These are phyloP conservation scores for Arrhopalites spinosus DNA, from an alignment of 2,888 invertebrate genomes.

Conservation along the genomic window DNA sequence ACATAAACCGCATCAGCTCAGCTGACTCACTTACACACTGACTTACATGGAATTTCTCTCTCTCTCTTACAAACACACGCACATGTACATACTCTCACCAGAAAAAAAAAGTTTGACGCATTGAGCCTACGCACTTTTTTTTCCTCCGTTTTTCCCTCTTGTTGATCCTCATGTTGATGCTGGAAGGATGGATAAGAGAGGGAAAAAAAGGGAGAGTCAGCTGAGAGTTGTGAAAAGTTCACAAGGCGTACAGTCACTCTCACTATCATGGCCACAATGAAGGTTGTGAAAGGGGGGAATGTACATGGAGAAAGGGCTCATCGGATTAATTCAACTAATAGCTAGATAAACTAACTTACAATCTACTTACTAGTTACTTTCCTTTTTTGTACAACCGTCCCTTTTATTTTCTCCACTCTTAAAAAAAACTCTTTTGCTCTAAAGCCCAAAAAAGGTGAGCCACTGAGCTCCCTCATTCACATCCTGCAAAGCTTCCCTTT, in stretches of 20 bases:
- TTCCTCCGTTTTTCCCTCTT: too few relatives aligned
- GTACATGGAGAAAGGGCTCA: neutral
- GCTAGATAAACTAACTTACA: slow-evolving; percentile 19
- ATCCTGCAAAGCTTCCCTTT: neutral
- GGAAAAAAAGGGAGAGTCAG: neutral
- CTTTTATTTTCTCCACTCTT: too few relatives aligned
- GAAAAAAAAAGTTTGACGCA: slow-evolving; percentile 1
- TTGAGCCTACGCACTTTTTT: too few relatives aligned
- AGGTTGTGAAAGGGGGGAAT: neutral
- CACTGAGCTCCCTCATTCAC: neutral
- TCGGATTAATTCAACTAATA: slow-evolving; percentile 28
- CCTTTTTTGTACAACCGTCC: neutral
- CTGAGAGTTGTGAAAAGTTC: neutral
- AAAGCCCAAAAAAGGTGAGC: too few relatives aligned
- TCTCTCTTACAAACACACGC: slow-evolving; percentile 10
- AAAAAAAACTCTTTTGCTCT: too few relatives aligned
- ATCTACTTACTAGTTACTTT: slow-evolving; percentile 20
- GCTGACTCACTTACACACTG: slow-evolving; percentile 20
- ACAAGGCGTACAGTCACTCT: neutral
- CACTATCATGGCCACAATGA: neutral
- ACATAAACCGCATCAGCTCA: slow-evolving; percentile 26
- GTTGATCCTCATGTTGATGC: too few relatives aligned
- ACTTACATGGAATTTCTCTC: neutral
- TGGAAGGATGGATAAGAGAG: neutral
- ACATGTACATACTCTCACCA: neutral